Conservation (phyloP, 2,113 vertebrate species). For the Hemichromis elongatus region DNA sequence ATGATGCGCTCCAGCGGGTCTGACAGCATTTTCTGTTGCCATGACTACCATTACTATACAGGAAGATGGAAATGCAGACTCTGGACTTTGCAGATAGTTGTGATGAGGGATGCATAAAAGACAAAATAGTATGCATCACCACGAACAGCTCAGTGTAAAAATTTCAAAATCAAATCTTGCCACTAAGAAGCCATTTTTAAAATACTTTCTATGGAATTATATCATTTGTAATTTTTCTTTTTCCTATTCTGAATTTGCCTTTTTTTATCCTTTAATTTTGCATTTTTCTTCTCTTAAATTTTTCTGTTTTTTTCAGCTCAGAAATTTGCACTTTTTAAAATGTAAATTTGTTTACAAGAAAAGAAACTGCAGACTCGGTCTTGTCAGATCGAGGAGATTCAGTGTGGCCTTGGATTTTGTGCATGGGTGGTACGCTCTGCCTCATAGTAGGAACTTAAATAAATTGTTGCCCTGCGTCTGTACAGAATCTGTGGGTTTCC, state of each 20-base stretch:
- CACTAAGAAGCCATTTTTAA: background rate
- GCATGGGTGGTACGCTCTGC: background rate
- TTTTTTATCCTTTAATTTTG: background rate
- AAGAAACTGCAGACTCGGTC: background rate
- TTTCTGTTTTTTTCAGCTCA: too few relatives aligned
- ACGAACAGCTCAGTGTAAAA: background rate
- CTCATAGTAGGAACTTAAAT: background rate
- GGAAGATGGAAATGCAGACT: background rate
- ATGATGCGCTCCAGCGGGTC: background rate
- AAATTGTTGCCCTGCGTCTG: background rate
- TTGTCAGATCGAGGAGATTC: background rate
- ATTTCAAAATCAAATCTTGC: background rate
- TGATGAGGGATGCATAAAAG: background rate
- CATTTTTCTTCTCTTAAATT: too few relatives aligned
- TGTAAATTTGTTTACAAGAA: background rate
- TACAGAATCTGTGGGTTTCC: background rate
- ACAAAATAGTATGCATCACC: background rate
- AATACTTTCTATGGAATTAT: background rate
- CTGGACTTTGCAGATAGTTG: background rate
- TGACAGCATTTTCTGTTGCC: constrained; percentile 26
- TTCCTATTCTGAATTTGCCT: too few relatives aligned
- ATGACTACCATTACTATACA: background rate
- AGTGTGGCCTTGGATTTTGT: background rate
- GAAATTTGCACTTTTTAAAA: too few relatives aligned
- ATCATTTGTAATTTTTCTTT: too few relatives aligned